Percentiles rank a stretch among this genome's conserved stretches.
Conservation (phyloP, 2,113 vertebrate genomes). For the Misgurnus anguillicaudatus region DNA sequence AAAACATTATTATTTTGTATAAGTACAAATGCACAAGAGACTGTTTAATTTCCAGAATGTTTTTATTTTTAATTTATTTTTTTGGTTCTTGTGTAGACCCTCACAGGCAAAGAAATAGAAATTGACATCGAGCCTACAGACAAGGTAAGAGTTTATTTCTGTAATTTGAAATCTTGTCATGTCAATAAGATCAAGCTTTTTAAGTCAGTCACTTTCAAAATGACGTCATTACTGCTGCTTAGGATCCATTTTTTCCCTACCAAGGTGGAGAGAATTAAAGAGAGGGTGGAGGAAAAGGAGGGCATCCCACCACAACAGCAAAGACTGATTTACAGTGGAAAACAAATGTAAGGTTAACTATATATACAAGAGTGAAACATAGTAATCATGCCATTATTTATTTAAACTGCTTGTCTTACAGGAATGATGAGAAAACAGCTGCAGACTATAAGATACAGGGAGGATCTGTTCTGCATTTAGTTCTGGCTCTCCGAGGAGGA, state of each 20-base stretch:
- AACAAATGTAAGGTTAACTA: constrained; percentile 84
- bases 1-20: neutral
- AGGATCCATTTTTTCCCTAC: neutral
- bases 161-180: too few relatives aligned
- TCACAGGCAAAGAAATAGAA: constrained; percentile 93
- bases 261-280: constrained; percentile 93
- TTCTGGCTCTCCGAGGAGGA: constrained; percentile 19
- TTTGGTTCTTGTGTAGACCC: constrained; percentile 72
- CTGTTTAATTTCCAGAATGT: neutral
- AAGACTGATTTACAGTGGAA: constrained; percentile 91
- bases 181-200: too few relatives aligned
- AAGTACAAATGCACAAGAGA: neutral
- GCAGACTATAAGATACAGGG: constrained; percentile 92
- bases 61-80: neutral
- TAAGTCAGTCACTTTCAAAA: too few relatives aligned
- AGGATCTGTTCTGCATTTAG: constrained; percentile 75
- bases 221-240: neutral
- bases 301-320: constrained; percentile 93
- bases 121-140: constrained; percentile 94
- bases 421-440: constrained; percentile 92
- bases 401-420: constrained; percentile 48
- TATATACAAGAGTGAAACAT: too few relatives aligned
- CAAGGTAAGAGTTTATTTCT: constrained; percentile 73
- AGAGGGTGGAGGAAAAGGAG: constrained; percentile 91
- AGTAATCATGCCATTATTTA: neutral